Base-by-base conservation (phyloP, 2,888 invertebrate species). In the Mesopsocus fuscifrons region DNA sequence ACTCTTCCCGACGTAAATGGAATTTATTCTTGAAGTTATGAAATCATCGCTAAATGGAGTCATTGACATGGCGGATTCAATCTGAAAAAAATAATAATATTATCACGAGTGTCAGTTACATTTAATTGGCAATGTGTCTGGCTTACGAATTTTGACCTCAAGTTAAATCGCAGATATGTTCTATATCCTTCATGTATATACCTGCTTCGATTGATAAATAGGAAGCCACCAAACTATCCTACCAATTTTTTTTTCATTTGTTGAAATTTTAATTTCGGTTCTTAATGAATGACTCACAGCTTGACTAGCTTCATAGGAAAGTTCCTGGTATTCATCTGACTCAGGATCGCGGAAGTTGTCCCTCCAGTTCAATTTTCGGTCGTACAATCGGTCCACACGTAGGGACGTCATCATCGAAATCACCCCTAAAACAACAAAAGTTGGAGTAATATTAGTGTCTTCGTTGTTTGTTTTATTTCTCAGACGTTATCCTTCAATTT, bases 61-160 rank as follows among this genome's bases (percentile, higher is more conserved):
- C 81, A 88, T 85, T 0, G 84, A 82, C 72, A 91, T 83, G 1
- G 88, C 83, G 0, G 88, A 87, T 59, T 87, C 85, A 55, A 91
- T 72, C 88, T 89, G 58, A 8, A 57, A 55, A 44, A 45, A 45
- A 41, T 43, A 34, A 48, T 18, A 34, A 42, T 41, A 32, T 35
- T 6, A 45, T 21, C 44, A 41, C 21, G 15, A 22, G n/a, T 23
- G 34, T 21, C 11, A 16, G 13, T 34, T 26, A 31, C 18, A 43
- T 26, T 33, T 23, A 1, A 41, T 4, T 8, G 9, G 1, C 31
- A 30, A 23, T 40, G n/a, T n/a, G n/a, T n/a, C n/a, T n/a, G n/a
- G n/a, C n/a, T n/a, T n/a, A n/a, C n/a, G n/a, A n/a, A n/a, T n/a
- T n/a, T n/a, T n/a, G n/a, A n/a, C n/a, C n/a, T n/a, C n/a, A n/a